These are phyloP conservation scores for Elephantulus edwardii DNA, from an alignment of 2,113 vertebrate genomes.

Conservation along the genomic window DNA sequence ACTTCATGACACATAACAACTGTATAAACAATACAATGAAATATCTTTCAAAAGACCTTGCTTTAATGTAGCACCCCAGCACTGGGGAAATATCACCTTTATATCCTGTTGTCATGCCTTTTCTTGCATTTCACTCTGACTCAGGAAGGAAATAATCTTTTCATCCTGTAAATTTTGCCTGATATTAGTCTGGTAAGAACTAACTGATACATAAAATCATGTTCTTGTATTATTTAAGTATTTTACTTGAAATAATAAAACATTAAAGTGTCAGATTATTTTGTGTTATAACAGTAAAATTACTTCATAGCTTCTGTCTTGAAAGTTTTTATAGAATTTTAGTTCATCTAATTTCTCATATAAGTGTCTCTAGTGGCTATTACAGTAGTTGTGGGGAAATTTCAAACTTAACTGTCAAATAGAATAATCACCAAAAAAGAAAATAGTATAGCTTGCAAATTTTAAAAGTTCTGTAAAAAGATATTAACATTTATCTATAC, in stretches of 20 bases:
- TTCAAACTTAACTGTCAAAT: slow-evolving; percentile 25
- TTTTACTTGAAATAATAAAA: slow-evolving; percentile 49
- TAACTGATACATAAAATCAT: slow-evolving; percentile 1
- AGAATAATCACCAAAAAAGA: neutral
- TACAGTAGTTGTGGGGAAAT: neutral
- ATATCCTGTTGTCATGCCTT: slow-evolving; percentile 31
- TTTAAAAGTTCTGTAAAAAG: neutral
- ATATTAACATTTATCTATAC: neutral
- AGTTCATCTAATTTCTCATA: slow-evolving; percentile 20
- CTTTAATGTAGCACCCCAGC: neutral
- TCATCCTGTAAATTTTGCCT: slow-evolving; percentile 8
- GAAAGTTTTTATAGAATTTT: slow-evolving; percentile 33
- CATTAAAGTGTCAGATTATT: neutral
- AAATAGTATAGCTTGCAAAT: slow-evolving; percentile 23
- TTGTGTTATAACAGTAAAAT: slow-evolving; percentile 31
- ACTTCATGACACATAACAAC: no score
- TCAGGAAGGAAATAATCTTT: slow-evolving; percentile 56
- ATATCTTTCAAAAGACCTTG: neutral
- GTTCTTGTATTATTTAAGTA: slow-evolving; percentile 27
- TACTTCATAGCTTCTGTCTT: slow-evolving; percentile 16
- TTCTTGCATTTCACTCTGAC: slow-evolving; percentile 54
- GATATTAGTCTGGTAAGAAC: slow-evolving; percentile 37
- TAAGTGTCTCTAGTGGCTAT: slow-evolving; percentile 8
- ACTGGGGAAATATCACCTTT: neutral
- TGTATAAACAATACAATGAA: neutral